Conservation (phyloP, 2,888 invertebrate species). For the Mesochorus sp. region DNA sequence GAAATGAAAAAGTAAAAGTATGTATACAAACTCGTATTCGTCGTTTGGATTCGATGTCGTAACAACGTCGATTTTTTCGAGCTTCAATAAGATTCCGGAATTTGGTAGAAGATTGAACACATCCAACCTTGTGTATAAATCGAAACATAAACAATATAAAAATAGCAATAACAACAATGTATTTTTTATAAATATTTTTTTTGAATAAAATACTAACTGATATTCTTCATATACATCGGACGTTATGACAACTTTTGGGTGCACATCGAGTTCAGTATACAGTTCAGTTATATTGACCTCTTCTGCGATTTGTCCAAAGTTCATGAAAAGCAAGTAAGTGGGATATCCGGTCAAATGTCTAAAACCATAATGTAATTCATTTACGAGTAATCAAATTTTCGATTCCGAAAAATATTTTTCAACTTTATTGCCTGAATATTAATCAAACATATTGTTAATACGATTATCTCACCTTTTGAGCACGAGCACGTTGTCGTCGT, state of each 20-base stretch:
- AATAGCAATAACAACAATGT: neutral
- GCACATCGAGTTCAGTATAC: constrained; percentile 67
- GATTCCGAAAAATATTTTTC: neutral
- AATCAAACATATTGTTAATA: neutral
- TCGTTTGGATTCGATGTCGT: neutral
- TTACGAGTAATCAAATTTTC: neutral
- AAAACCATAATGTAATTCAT: constrained; percentile 6
- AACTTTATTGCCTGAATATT: neutral
- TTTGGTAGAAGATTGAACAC: constrained; percentile 8
- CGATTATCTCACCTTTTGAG: constrained; percentile 68
- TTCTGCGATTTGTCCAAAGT: constrained; percentile 66
- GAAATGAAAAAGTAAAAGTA: constrained; percentile 58
- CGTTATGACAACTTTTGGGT: constrained; percentile 61
- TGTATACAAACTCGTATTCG: constrained; percentile 27
- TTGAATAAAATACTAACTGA: constrained; percentile 11
- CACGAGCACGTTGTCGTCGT: constrained; percentile 69
- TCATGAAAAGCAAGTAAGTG: constrained; percentile 69
- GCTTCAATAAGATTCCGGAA: constrained; percentile 25
- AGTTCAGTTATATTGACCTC: constrained; percentile 67
- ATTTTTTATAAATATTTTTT: too few species aligned
- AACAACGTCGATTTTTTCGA: neutral
- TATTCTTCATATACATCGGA: constrained; percentile 14
- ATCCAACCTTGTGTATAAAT: neutral
- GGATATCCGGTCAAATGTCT: constrained; percentile 69
- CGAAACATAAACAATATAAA: neutral